Evolutionary conservation across 2,113 vertebrate genomes (phyloP), one percentile per base, ranked within the genome.

Genomic region (Tyrannus savana): DNA sequence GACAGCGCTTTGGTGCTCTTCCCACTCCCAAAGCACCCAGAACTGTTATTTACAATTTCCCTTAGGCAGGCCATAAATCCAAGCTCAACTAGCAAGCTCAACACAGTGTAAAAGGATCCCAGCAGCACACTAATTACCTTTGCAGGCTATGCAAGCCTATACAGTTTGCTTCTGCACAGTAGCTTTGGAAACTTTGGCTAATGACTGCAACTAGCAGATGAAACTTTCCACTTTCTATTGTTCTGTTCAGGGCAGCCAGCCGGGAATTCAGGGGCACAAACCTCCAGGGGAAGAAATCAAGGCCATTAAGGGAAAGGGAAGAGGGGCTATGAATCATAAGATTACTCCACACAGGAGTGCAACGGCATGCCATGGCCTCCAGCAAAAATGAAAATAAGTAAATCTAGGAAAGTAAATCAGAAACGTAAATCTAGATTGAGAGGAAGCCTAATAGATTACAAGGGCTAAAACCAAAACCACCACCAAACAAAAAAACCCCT

Each of bases 101-200:
- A 42, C 77, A 8, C 35, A 14, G 68, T 46, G 82, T 56, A 93
- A 96, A 85, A 81, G 56, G 73, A 91, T 93, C 76, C 55, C 62
- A 41, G 78, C 64, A 44, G 72, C 75, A 77, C 56, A 64, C 56
- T 94, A 95, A 96, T 96, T 91, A 90, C 44, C 87, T 88, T 74
- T 80, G 75, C 83, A 95, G 76, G 68, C 87, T 69, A 33, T 13
- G 52, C 24, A 90, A 87, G 42, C 66, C 55, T 77, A 21, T 66
- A 50, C 24, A 64, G 41, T 69, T 87, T 91, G 55, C 42, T 91
- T 66, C 74, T 58, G 11, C 78, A 62, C 25, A 58, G 83, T 31
- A 74, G 64, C 68, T 90, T 78, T 59, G 73, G 72, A 89, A 95
- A 84, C 59, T 89, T 83, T 10, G 4, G 74, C 83, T 93, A 93